Evolutionary conservation across 2,888 invertebrate species (phyloP).

Genomic region (Lacanobia wlatinum): DNA sequence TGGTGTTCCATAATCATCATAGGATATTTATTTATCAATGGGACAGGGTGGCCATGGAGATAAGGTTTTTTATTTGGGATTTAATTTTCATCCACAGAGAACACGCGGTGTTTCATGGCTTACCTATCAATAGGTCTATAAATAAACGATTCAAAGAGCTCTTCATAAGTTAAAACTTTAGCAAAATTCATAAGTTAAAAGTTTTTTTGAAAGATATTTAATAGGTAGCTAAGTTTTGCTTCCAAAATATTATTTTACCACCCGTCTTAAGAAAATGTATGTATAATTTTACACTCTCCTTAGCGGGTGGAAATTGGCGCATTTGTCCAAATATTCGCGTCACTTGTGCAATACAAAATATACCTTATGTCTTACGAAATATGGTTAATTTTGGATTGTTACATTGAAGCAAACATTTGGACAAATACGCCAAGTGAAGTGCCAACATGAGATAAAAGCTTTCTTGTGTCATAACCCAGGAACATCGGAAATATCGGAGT

Average conservation of each 20-base stretch:
- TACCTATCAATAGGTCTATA: not conserved
- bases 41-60: too few relatives aligned
- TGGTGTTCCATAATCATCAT: too few relatives aligned
- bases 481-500: constrained; percentile 73
- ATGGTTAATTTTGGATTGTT: too few relatives aligned
- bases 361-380: too few relatives aligned
- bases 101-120: not conserved
- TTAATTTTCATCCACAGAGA: too few relatives aligned
- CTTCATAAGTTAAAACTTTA: not conserved
- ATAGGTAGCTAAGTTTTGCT: not conserved
- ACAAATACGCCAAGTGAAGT: too few relatives aligned
- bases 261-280: not conserved
- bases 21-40: too few relatives aligned
- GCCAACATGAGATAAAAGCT: constrained; percentile 77
- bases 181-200: not conserved
- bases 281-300: constrained; percentile 7
- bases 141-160: not conserved
- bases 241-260: not conserved
- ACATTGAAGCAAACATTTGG: too few relatives aligned
- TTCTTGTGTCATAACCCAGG: constrained; percentile 80
- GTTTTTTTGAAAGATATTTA: not conserved
- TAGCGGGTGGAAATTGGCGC: constrained; percentile 30
- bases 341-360: too few relatives aligned
- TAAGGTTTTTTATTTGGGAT: too few relatives aligned
- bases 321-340: too few relatives aligned